phyloP scores from a whole-genome alignment of 2,888 invertebrate species.

The Drosophila anomelani region DNA sequence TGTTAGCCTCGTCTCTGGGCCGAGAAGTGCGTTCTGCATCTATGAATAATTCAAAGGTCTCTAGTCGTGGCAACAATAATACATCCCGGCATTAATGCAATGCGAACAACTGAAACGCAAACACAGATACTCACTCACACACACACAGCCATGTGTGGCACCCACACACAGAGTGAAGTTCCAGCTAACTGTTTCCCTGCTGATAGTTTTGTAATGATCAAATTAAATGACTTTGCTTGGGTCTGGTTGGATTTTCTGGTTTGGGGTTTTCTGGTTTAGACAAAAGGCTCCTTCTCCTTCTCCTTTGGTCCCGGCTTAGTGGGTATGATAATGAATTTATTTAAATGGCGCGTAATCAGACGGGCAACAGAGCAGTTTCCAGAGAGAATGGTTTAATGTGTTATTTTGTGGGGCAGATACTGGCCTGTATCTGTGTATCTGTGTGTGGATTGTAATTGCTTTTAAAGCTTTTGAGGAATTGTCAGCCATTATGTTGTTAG shows the following conservation, averaged over 20 bases:
- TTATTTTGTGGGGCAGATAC: conserved; percentile 6
- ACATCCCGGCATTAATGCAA: conserved; percentile 63
- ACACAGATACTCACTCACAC: conserved; percentile 17
- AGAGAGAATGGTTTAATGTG: conserved; percentile 15
- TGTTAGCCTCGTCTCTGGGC: conserved; percentile 30
- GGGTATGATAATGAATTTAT: conserved; percentile 74
- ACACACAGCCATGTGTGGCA: conserved; percentile 4
- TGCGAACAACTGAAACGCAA: conserved; percentile 51
- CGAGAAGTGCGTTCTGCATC: conserved; percentile 64
- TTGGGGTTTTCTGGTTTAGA: conserved; percentile 31
- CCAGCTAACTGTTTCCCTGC: conserved; percentile 29
- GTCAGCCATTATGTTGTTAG: conserved; percentile 44
- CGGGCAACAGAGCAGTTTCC: conserved; percentile 29
- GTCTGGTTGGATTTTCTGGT: conserved; percentile 35
- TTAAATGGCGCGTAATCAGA: conserved; percentile 78
- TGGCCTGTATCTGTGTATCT: not conserved
- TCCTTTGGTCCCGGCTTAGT: conserved; percentile 48
- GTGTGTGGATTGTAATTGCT: conserved; percentile 30
- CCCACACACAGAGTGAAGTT: conserved; percentile 17
- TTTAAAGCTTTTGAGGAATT: conserved; percentile 58
- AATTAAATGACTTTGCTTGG: conserved; percentile 64
- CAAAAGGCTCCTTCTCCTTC: conserved; percentile 55
- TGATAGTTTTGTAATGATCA: conserved; percentile 80
- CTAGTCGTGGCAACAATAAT: conserved; percentile 61
- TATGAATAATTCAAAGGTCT: conserved; percentile 72